These are phyloP conservation scores for Cariama cristata DNA, from an alignment of 2,113 vertebrate genomes.

Conservation along the genomic window DNA sequence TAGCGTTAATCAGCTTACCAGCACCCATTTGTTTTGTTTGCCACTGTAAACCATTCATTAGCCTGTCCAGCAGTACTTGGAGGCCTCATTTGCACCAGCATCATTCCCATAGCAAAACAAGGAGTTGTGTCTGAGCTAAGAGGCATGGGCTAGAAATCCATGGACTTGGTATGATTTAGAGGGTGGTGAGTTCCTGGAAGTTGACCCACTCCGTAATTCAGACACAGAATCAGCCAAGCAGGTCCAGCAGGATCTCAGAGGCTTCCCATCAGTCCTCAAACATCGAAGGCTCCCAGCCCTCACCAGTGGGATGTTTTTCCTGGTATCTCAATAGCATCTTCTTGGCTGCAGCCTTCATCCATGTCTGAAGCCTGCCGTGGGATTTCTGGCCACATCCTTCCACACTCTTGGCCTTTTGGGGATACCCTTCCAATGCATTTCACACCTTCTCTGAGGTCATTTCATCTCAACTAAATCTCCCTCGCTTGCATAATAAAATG, in stretches of 20 bases:
- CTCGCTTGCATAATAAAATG: background rate
- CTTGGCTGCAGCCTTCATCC: background rate
- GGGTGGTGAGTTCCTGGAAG: background rate
- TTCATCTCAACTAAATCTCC: background rate
- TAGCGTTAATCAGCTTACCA: background rate
- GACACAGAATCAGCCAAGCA: background rate
- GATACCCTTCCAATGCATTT: background rate
- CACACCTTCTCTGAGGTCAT: background rate
- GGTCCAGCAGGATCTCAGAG: background rate
- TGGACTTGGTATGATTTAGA: background rate
- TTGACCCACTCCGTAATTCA: background rate
- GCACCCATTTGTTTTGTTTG: background rate
- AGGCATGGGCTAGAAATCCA: background rate
- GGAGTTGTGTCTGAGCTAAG: background rate
- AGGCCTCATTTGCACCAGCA: background rate
- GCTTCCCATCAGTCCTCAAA: background rate
- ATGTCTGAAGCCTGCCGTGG: background rate
- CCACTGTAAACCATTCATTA: background rate
- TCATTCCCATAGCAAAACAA: background rate
- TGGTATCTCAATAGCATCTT: background rate
- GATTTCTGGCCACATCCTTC: background rate
- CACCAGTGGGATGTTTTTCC: background rate
- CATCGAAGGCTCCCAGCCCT: background rate
- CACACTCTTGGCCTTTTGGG: background rate
- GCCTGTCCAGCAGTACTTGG: background rate